phyloP scores from a whole-genome alignment of 2,888 invertebrate species.

The Luperina testacea region DNA sequence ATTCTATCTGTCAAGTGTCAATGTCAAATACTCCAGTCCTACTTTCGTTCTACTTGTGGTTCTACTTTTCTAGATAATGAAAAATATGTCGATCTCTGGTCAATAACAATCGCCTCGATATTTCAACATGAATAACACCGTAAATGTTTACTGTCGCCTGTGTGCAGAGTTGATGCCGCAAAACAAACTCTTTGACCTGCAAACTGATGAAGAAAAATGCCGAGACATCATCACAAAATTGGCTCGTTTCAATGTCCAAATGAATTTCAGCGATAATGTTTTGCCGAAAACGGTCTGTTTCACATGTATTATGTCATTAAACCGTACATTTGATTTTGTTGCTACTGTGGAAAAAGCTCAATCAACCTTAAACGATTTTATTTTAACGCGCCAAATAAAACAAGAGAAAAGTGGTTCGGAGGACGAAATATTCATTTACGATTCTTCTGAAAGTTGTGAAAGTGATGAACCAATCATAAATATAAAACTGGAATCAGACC shows the following conservation, averaged over 20 bases:
- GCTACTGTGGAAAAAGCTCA: constrained; percentile 77
- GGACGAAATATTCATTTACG: constrained; percentile 47
- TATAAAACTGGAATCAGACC: constrained; percentile 36
- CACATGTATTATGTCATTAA: constrained; percentile 73
- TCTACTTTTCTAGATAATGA: not conserved
- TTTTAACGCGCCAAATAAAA: constrained; percentile 70
- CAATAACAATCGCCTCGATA: not conserved
- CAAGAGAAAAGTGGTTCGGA: constrained; percentile 65
- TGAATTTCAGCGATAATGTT: constrained; percentile 69
- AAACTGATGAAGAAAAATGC: constrained; percentile 65
- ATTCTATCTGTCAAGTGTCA: not conserved
- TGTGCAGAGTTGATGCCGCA: constrained; percentile 77
- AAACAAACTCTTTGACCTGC: constrained; percentile 73
- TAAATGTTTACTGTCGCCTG: constrained; percentile 72
- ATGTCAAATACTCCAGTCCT: not conserved
- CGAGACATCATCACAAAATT: constrained; percentile 74
- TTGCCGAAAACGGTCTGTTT: constrained; percentile 79
- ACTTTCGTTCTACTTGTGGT: not conserved
- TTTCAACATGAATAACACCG: constrained; percentile 65
- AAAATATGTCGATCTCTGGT: constrained; percentile 27
- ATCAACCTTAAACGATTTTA: constrained; percentile 66
- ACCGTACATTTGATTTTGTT: constrained; percentile 78
- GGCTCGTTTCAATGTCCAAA: constrained; percentile 70
- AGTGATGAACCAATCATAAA: constrained; percentile 23
- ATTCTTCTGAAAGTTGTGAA: constrained; percentile 29